Conservation (phyloP, 2,797 vertebrate species). For the Sylvia borin region DNA sequence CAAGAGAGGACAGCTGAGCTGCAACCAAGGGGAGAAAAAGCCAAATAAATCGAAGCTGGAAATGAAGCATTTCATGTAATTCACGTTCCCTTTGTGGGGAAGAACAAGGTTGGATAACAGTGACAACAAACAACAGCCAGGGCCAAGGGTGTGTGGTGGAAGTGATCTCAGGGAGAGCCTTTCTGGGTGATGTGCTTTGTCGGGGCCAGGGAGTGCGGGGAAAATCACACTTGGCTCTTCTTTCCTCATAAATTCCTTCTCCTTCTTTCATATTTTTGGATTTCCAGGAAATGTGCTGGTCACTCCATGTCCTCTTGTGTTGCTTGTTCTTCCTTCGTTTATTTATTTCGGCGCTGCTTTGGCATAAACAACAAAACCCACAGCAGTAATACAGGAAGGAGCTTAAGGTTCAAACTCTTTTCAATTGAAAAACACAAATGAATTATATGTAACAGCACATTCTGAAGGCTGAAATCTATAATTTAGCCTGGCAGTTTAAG, state of each 20-base stretch:
- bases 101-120: slow-evolving; percentile 24
- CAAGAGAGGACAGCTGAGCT: not conserved
- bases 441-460: not conserved
- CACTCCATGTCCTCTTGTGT: not conserved
- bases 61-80: slow-evolving; percentile 42
- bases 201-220: not conserved
- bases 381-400: not conserved
- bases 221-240: not conserved
- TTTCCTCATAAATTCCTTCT: not conserved
- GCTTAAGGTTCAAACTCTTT: not conserved
- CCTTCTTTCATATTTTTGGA: not conserved
- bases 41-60: slow-evolving; percentile 20
- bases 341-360: not conserved
- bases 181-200: not conserved
- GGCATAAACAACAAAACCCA: not conserved
- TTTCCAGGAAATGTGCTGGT: not conserved
- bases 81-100: not conserved
- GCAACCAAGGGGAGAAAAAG: not conserved
- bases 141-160: not conserved
- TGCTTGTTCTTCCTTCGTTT: not conserved
- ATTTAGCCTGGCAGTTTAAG: slow-evolving; percentile 53
- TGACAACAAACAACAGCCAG: slow-evolving; percentile 14
- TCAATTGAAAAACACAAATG: not conserved
- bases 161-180: not conserved
- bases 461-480: slow-evolving; percentile 33